Percentiles rank a stretch among this genome's conserved stretches.
Conservation (phyloP, 2,797 vertebrate species). For the Ceryle rudis region DNA sequence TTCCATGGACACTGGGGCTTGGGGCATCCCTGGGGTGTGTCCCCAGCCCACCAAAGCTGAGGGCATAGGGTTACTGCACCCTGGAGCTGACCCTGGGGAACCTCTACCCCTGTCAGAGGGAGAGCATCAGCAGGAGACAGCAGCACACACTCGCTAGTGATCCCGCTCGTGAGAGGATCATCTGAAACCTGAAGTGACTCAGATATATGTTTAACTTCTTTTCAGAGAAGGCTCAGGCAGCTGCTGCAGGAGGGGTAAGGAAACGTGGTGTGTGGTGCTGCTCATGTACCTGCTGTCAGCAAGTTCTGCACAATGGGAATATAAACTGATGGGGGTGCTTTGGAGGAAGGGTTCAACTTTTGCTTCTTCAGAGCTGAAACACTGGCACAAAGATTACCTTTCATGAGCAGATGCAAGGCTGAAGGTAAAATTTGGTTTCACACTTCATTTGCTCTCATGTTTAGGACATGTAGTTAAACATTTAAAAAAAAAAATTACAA, state of each 20-base stretch:
- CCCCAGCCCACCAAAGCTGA: neutral
- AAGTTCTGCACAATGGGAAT: accelerated
- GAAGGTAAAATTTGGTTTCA: neutral
- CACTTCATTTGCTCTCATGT: accelerated
- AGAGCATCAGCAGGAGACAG: neutral
- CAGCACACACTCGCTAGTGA: accelerated
- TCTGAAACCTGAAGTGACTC: neutral
- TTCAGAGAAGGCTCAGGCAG: neutral
- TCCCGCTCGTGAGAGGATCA: accelerated
- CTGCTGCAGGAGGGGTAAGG: accelerated
- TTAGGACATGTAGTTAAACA: neutral
- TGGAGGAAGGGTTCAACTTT: neutral
- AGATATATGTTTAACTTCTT: accelerated
- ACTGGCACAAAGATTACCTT: neutral
- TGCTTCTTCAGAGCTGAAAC: neutral
- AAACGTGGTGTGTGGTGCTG: neutral
- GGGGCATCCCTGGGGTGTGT: neutral
- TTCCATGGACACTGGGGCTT: neutral
- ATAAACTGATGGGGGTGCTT: neutral
- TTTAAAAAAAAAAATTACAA: neutral
- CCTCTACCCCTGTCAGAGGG: accelerated
- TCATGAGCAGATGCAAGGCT: neutral
- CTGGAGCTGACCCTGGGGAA: neutral
- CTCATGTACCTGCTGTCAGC: neutral
- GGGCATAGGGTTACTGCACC: too few species aligned